Evolutionary conservation across 2,797 vertebrate species (phyloP).

Genomic region (Lithobates sylvaticus): DNA sequence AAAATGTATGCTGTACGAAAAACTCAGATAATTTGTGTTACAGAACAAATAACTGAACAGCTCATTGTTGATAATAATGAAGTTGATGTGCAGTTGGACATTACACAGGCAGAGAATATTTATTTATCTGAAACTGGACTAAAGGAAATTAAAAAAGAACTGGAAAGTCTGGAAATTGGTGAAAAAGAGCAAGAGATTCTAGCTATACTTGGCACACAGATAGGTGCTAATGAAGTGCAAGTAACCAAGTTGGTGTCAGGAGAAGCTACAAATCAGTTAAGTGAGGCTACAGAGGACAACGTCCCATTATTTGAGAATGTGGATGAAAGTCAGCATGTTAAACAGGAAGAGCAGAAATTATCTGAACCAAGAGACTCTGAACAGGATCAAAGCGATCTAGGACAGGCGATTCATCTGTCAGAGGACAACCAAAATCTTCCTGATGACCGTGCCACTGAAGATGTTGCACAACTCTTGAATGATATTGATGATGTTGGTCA

Average conservation of each 20-base stretch:
- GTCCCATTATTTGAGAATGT: not conserved
- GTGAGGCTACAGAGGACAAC: not conserved
- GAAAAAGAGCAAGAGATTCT: not conserved
- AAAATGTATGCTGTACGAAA: not conserved
- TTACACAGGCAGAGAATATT: not conserved
- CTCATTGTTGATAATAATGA: not conserved
- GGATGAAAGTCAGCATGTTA: slow-evolving; percentile 17
- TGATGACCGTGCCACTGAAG: not conserved
- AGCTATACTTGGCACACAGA: too few species aligned
- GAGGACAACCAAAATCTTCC: not conserved
- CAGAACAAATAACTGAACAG: slow-evolving; percentile 16
- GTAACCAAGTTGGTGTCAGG: not conserved
- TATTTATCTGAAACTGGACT: not conserved
- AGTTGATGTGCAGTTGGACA: not conserved
- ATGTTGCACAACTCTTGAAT: not conserved
- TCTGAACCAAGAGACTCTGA: not conserved
- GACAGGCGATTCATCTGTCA: not conserved
- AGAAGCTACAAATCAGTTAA: not conserved
- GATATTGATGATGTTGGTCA: not conserved
- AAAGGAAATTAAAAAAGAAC: not conserved
- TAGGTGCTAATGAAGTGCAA: not conserved
- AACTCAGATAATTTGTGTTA: not conserved
- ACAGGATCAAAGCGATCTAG: slow-evolving; percentile 22
- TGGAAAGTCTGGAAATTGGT: not conserved
- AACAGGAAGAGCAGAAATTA: not conserved